Base-by-base conservation (phyloP, 2,797 vertebrate genomes). In the Brachymystax lenok region DNA sequence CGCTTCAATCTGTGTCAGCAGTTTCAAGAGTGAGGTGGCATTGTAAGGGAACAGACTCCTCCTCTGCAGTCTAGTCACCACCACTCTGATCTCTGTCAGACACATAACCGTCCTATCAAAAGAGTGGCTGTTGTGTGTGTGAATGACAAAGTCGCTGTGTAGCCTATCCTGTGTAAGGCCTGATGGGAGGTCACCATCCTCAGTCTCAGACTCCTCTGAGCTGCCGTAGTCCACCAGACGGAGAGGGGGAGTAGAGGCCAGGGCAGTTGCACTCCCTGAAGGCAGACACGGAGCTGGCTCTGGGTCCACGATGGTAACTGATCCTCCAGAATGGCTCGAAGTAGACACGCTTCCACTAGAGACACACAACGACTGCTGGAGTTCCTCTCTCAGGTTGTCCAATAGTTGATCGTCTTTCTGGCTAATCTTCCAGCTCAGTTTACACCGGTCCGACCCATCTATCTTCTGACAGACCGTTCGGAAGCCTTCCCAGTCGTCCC, bases 1-100 rank as follows among this genome's bases (percentile, higher is more conserved):
- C 40, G 2, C 40, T 46, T 46, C 40, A 99, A 88, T 99, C 98
- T 3, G 3, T 24, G 4, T 17, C 8, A 99, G 84, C 2, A 99
- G 93, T 83, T 93, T 98, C 17, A 99, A 76, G 71, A 99, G 94
- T 0, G 96, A 96, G 0, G 92, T 88, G 0, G 98, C 95, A 77
- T 98, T 99, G 84, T 99, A 99, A 0, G 98, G 98, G 82, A 98
- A 99, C 66, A 99, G 95, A 50, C 93, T 90, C 88, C 91, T 96
- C 28, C 80, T 84, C 30, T 95, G 95, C 80, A 99, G 89, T 86
- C 93, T 95, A 1, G 40, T 82, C 88, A 99, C 81, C 30, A 96
- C 91, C 56, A 79, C 74, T 52, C 91, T 93, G 59, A 99, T 93
- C 69, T 95, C 88, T n/a, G 83, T 80, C 82, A 99, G 88, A 79